Evolutionary conservation across 2,888 invertebrate genomes (phyloP), one percentile per base, ranked within the genome.

Genomic region (Megaustenia siamemsis): DNA sequence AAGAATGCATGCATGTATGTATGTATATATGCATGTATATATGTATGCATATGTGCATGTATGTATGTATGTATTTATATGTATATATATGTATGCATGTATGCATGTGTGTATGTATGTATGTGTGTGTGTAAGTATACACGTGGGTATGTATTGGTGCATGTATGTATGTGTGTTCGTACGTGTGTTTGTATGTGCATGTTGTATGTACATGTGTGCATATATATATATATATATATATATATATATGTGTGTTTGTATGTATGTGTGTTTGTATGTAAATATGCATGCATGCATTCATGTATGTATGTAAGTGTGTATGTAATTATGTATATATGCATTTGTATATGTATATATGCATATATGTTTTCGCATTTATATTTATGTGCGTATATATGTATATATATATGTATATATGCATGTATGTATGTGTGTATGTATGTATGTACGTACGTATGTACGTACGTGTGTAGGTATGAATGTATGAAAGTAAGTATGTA

Each of bases 81-180:
- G 24, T 60, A 24, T 60, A 60, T 60, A 24, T 60, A 60, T 60
- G 60, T 60, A 60, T 60, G 60, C 24, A 60, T 60, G 60, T 60
- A 60, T 60, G 60, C 24, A 60, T 60, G 60, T 60, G 24, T 60
- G n/a, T 60, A 60, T 60, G 60, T 60, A 60, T 60, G 60, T 60
- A 60, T 60, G 60, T 60, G 24, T 60, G 60, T 60, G 24, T 60
- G 60, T n/a, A 60, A 18, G 60, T n/a, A 60, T 60, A n/a, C 24
- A 60, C 24, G 60, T n/a, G 24, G 10, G 60, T n/a, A 60, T 60
- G 60, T n/a, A 60, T 60, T 10, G 5, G 24, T 60, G 24, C 24
- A 60, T 60, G 60, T 18, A 60, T 60, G 60, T 18, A 60, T 60
- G 60, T 18, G 24, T 60, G 60, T 18, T 18, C 24, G 60, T 18